A percentile compares a stretch with the other conserved stretches of the same genome.
phyloP scores from a whole-genome alignment of 2,888 invertebrate species.

The Asteroscopus sphinx region DNA sequence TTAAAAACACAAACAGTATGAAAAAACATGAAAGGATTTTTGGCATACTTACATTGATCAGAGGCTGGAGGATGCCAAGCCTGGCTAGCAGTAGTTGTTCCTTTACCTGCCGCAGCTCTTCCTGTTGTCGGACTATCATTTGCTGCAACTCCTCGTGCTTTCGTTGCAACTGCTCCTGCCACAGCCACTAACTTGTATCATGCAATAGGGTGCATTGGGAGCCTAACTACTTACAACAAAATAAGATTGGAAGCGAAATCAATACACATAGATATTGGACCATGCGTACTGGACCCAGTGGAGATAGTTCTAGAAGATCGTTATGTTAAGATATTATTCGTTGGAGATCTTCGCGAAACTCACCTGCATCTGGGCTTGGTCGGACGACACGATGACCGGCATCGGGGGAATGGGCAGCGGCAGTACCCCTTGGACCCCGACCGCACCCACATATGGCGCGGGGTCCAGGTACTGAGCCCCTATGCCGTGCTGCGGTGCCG shows the following conservation, averaged over 20 bases:
- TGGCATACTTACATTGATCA: conserved; percentile 75
- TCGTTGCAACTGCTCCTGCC: conserved; percentile 93
- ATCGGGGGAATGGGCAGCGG: conserved; percentile 68
- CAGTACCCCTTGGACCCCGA: conserved; percentile 66
- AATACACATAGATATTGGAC: conserved; percentile 24
- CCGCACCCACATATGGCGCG: conserved; percentile 71
- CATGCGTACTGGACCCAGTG: conserved; percentile 29
- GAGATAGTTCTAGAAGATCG: conserved; percentile 10
- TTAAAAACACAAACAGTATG: conserved; percentile 8
- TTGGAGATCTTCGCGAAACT: conserved; percentile 28
- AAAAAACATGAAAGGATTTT: not conserved
- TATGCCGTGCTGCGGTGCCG: conserved; percentile 79
- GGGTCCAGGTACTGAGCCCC: conserved; percentile 81
- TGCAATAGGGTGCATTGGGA: conserved; percentile 39
- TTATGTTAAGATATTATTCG: conserved; percentile 1
- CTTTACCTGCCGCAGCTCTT: conserved; percentile 95
- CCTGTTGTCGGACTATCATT: conserved; percentile 95
- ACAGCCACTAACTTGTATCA: conserved; percentile 78
- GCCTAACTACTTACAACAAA: conserved; percentile 39
- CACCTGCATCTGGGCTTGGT: conserved; percentile 81
- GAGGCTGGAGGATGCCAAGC: conserved; percentile 91
- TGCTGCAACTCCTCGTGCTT: conserved; percentile 96
- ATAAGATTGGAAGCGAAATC: conserved; percentile 36
- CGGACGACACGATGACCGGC: conserved; percentile 74
- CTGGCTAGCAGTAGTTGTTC: conserved; percentile 95